Conservation (phyloP, 2,797 vertebrate genomes). For the Kryptolebias ocellatus region DNA sequence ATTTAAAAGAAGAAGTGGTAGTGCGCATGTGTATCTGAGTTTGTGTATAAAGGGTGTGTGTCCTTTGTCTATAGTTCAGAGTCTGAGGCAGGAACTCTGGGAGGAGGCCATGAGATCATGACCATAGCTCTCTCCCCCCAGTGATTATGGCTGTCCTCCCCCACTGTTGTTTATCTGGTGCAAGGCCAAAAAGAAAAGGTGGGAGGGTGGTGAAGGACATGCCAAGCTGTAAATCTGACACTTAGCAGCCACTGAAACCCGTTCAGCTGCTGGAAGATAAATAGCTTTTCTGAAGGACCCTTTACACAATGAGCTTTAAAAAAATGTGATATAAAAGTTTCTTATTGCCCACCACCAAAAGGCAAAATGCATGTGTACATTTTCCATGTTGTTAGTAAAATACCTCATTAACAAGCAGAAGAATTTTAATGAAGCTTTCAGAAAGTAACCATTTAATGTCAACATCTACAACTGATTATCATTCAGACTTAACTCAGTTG, state of each 20-base stretch:
- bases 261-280: not conserved
- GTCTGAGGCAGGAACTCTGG: slow-evolving; percentile 34
- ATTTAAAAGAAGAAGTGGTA: not conserved
- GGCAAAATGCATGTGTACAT: no score
- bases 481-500: no score
- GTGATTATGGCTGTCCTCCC: slow-evolving; percentile 61
- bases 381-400: no score
- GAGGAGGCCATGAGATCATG: slow-evolving; percentile 65
- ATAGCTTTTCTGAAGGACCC: not conserved
- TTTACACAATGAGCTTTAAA: slow-evolving; percentile 1
- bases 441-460: no score
- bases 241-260: slow-evolving; percentile 19
- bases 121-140: slow-evolving; percentile 27
- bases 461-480: no score
- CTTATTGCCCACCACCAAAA: not conserved
- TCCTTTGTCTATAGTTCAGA: slow-evolving; percentile 19
- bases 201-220: slow-evolving; percentile 46
- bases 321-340: slow-evolving; percentile 5
- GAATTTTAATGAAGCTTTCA: no score
- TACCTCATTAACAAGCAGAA: no score
- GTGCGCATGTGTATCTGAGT: slow-evolving; percentile 45
- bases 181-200: slow-evolving; percentile 51
- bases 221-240: slow-evolving; percentile 23
- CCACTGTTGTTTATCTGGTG: slow-evolving; percentile 67
- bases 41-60: slow-evolving; percentile 33